Base-by-base conservation (phyloP, 2,888 invertebrate species). In the Escarpia spicata region DNA sequence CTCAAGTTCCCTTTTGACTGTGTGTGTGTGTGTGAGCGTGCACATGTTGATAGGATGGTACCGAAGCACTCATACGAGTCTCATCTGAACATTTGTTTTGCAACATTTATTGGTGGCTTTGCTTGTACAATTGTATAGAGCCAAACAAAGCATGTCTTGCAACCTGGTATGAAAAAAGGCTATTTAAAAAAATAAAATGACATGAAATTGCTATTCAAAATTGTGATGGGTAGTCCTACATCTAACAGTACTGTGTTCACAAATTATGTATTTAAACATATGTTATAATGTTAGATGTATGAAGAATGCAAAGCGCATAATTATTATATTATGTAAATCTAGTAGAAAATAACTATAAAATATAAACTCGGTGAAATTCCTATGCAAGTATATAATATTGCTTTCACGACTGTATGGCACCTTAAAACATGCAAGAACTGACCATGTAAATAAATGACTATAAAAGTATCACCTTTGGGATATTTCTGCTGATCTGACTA, bases 371-470 rank as follows among this genome's bases (percentile, higher is more conserved):
- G 75, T 75, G 75, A n/a, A 75, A 75, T 75, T 75, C 26, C 75
- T 75, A 75, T 75, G 75, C 75, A 75, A 75, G 75, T 75, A 75
- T 75, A 52, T 52, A 52, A 2, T 52, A n/a, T 75, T 75, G 26
- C n/a, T 75, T 26, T 26, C 75, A 75, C 6, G 75, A 26, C 75
- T 75, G 26, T 75, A 75, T 75, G 75, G 75, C 75, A 75, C 75
- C 75, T 75, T 26, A 75, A 52, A 52, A 75, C 75, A 75, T 75
- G 6, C 75, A 75, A 75, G 75, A 26, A 75, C 75, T 75, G 2
- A 75, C 75, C 75, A 75, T 75, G 75, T 75, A 75, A 75, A 75
- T 75, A 75, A 75, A 75, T 26, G 75, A 75, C 75, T n/a, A 75
- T 75, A 52, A 4, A 52, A 52, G 9, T 52, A 75, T 75, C 75